Evolutionary conservation across 2,797 vertebrate species (phyloP), one percentile per base, ranked within the genome.

Genomic region (Sciurus vulgaris): DNA sequence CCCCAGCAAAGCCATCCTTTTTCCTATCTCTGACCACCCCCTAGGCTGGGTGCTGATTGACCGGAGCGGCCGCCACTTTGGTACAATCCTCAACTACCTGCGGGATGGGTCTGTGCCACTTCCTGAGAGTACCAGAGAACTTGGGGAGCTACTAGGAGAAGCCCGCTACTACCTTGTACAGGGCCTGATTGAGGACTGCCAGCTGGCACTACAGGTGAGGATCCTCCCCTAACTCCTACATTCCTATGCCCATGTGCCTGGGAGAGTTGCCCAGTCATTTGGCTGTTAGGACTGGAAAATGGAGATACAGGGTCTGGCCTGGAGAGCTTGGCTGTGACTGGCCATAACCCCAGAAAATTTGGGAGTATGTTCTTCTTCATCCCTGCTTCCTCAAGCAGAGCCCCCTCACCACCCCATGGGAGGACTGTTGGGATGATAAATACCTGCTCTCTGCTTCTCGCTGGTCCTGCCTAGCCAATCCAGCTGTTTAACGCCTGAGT

Each of bases 21-120:
- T 61, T 94, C 41, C 30, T 94, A 11, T 56, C 70, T 94, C 30
- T 91, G 54, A 17, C 74, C 28, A 70, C 44, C 44, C 73, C 38
- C 49, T 91, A 99, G 99, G 99, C 92, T 99, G 99, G 99, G 98
- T 99, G 22, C 98, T 99, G 98, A 98, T 99, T 97, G 99, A 99
- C 92, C 97, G 99, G 82, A 98, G 98, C 78, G 99, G 99, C 33
- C 98, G 98, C 13, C 99, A 99, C 97, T 99, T 99, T 98, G 98
- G 98, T 38, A 98, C 99, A 47, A 98, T 99, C 72, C 98, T 99
- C 96, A 99, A 99, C 98, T 99, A 99, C 97, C 98, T 99, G 89
- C 98, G 99, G 63, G 99, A 99, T n/a, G 99, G 99, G 13, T 99
- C 99, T 0, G 99, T 99, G 22, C 99, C 99, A 7, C 98, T 99